phyloP scores from a whole-genome alignment of 2,797 vertebrate genomes.

The Lithobates sylvaticus region DNA sequence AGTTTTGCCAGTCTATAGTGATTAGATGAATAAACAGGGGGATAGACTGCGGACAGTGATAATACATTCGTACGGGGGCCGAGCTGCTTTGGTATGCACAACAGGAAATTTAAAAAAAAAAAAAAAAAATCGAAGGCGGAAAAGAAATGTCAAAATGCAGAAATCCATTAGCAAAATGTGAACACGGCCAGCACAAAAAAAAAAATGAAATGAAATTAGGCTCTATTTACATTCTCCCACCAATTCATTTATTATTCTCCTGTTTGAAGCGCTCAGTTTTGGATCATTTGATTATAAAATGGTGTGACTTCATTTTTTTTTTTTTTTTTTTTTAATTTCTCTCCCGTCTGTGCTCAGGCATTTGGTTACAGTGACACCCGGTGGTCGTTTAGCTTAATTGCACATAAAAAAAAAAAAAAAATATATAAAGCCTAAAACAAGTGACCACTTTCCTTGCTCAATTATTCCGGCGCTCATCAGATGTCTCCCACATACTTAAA shows the following conservation, averaged over 20 bases:
- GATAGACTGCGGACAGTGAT: conserved; percentile 1
- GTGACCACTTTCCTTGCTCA: conserved; percentile 10
- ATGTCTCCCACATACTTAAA: conserved; percentile 41
- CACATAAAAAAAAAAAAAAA: not conserved
- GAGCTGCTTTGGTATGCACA: conserved; percentile 20
- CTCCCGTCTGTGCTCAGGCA: not conserved
- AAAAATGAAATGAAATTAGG: conserved; percentile 54
- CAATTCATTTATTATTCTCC: conserved; percentile 56
- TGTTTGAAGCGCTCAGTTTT: conserved; percentile 51
- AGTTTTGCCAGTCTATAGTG: conserved; percentile 26
- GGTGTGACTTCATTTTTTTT: not conserved
- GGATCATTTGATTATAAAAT: conserved; percentile 52
- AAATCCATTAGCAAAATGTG: conserved; percentile 56
- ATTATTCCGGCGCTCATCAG: not conserved
- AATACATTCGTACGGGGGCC: not conserved
- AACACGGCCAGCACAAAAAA: conserved; percentile 40
- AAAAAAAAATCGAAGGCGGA: conserved; percentile 30
- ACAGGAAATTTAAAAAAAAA: no score
- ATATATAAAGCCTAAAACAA: conserved; percentile 15
- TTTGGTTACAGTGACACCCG: conserved; percentile 55
- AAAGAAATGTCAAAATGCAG: conserved; percentile 50
- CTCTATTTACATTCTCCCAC: conserved; percentile 58
- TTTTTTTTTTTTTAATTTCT: not conserved
- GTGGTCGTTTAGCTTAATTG: not conserved
- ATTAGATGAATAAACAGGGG: conserved; percentile 24